A percentile compares a stretch with the other conserved stretches of the same genome.
Evolutionary conservation across 2,113 vertebrate species (phyloP).

Genomic region (Sinocyclocheilus anshuiensis): DNA sequence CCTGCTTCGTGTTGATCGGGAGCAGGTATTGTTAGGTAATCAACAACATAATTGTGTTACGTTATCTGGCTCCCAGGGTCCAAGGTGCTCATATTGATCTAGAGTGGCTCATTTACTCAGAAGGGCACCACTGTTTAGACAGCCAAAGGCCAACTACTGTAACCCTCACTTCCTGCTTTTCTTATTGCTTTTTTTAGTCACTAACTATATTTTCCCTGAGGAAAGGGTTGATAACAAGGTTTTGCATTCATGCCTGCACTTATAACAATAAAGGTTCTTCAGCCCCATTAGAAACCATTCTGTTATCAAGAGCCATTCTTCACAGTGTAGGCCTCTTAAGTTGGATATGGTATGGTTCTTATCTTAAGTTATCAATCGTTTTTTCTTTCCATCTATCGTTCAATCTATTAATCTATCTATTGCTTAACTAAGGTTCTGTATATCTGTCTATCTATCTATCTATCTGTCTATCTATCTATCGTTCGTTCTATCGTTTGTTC

Average conservation of each 20-base stretch:
- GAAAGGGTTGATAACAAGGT: neutral
- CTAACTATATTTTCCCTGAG: neutral
- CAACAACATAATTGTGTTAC: constrained; percentile 43
- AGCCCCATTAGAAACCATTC: neutral
- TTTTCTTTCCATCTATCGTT: too few species aligned
- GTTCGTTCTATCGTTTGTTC: too few species aligned
- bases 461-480: too few species aligned
- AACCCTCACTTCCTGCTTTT: constrained; percentile 6
- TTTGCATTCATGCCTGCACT: neutral
- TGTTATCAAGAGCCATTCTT: neutral
- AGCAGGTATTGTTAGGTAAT: constrained; percentile 13
- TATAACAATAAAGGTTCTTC: neutral
- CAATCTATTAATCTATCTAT: too few species aligned
- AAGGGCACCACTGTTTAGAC: constrained; percentile 45
- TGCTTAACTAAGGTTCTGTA: too few species aligned
- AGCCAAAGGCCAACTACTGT: neutral
- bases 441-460: too few species aligned
- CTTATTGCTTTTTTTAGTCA: neutral
- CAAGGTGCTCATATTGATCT: constrained; percentile 13
- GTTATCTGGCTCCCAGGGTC: constrained; percentile 33
- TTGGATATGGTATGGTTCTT: neutral
- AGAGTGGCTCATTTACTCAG: constrained; percentile 4
- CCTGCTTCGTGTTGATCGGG: neutral
- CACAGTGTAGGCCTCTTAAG: too few species aligned
- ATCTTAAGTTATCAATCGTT: too few species aligned